Conservation (phyloP, 2,113 vertebrate species). For the Okapia johnstoni region DNA sequence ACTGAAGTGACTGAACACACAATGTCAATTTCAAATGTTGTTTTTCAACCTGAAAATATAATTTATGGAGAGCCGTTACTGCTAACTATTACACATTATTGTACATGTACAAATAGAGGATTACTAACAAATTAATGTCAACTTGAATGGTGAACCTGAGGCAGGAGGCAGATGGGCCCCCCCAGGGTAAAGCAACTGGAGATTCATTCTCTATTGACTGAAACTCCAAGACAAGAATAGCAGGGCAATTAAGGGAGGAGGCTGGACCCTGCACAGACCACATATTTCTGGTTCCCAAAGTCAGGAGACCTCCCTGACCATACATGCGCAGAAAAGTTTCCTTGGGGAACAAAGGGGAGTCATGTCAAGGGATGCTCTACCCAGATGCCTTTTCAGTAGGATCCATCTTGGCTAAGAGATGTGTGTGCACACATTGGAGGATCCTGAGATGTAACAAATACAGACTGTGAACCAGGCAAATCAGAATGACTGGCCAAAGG, state of each 20-base stretch:
- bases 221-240: background rate
- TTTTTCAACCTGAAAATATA: slow-evolving; percentile 28
- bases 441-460: background rate
- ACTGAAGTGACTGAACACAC: background rate
- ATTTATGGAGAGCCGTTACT: background rate
- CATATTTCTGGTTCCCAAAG: background rate
- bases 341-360: background rate
- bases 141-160: background rate
- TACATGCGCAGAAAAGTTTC: background rate
- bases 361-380: background rate
- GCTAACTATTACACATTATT: background rate
- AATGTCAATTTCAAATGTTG: slow-evolving; percentile 3
- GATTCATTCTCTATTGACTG: background rate
- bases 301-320: background rate
- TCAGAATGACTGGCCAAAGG: background rate
- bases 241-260: background rate
- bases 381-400: background rate
- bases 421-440: background rate
- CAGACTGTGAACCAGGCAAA: background rate
- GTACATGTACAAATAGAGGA: background rate
- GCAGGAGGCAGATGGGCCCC: background rate
- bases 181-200: background rate
- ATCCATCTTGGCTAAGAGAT: background rate
- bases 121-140: slow-evolving; percentile 6
- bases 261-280: background rate